Evolutionary conservation across 2,888 invertebrate genomes (phyloP).

Genomic region (Sturmia bella): DNA sequence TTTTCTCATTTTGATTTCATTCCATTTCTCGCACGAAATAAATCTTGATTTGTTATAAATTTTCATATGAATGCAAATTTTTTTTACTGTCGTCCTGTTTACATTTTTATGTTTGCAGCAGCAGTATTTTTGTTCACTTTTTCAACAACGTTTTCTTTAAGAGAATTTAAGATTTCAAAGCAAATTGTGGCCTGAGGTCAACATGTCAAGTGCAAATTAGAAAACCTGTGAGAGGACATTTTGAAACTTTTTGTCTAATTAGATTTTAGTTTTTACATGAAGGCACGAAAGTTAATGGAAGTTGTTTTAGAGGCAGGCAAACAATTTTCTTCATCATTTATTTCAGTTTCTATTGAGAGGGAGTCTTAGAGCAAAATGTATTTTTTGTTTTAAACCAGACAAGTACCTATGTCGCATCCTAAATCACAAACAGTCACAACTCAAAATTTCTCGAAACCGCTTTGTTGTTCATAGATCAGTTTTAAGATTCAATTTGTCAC

Average conservation of each 20-base stretch:
- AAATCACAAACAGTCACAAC: too few species aligned
- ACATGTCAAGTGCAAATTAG: constrained; percentile 45
- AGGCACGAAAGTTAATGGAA: too few species aligned
- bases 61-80: constrained; percentile 37
- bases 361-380: too few species aligned
- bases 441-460: too few species aligned
- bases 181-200: constrained; percentile 48
- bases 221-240: not conserved
- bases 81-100: constrained; percentile 7
- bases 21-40: constrained; percentile 62
- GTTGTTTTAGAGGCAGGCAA: too few species aligned
- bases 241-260: constrained; percentile 19
- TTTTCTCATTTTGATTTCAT: constrained; percentile 38
- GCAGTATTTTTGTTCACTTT: not conserved
- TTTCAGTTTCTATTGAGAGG: too few species aligned
- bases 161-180: constrained; percentile 14
- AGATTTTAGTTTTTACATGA: not conserved
- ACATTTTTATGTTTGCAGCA: not conserved
- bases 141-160: constrained; percentile 16
- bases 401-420: too few species aligned
- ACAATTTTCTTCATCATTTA: too few species aligned
- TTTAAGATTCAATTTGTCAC: too few species aligned
- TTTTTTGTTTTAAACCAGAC: too few species aligned
- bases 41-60: constrained; percentile 62
- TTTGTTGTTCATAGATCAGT: too few species aligned